Evolutionary conservation across 2,797 vertebrate species (phyloP), one percentile per base, ranked within the genome.

Genomic region (Anguilla pacifica): DNA sequence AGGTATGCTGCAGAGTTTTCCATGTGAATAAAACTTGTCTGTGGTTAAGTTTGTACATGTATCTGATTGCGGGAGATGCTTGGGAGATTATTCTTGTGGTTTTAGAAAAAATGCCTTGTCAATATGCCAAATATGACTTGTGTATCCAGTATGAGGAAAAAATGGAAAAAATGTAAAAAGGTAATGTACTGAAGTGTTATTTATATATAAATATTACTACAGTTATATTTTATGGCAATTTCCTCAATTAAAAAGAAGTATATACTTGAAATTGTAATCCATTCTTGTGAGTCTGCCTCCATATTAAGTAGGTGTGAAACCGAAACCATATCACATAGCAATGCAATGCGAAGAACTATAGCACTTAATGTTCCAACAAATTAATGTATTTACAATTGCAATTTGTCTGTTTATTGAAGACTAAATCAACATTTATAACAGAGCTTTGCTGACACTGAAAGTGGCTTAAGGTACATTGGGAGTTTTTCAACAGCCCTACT

Each of bases 11-110:
- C 43, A 46, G 81, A 64, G 84, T 72, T 81, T 77, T 85, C 72
- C 43, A n/a, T 43, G 72, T 13, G 51, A 79, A 70, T 53, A 43
- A 85, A 49, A 53, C 84, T 57, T 19, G 49, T 35, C 35, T 35
- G 70, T 53, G 49, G 51, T 72, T 70, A 85, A 81, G 31, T n/a
- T 25, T 46, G 79, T 49, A 51, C 79, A 7, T 31, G 35, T 77
- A 57, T 46, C 43, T 79, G 87, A 70, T 39, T 77, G 64, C 22
- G 6, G n/a, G 31, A 51, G 67, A 84, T 57, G 83, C 46, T 85
- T 79, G 55, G 55, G 6, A 77, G 70, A 55, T 28, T 83, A 64
- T 85, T 72, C 72, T 35, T 39, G 46, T 61, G 28, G 51, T 59
- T 59, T 88, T 22, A 67, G 59, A 49, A 51, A 82, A 25, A 67